Evolutionary conservation across 2,888 invertebrate species (phyloP), one percentile per base, ranked within the genome.

Genomic region (Cactoblastis cactorum): DNA sequence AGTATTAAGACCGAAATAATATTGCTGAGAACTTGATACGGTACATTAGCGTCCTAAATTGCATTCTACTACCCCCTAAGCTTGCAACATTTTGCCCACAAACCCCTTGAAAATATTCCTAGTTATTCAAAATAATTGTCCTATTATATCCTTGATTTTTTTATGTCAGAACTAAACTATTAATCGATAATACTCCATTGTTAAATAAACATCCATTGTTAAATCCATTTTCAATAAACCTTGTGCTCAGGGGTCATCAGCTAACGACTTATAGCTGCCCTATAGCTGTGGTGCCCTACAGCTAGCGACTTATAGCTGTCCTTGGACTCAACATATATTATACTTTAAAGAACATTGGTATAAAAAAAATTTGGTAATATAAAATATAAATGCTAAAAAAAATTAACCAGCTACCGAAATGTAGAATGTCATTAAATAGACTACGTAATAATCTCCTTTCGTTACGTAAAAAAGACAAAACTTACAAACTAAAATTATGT

Each of bases 311-410:
- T 15, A 46, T 52, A 65, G 63, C 67, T 69, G 71, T 58, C 58
- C 61, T 65, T 59, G 50, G 52, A 49, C 41, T 67, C 43, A 43
- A 43, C 43, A 73, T 70, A 72, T 69, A 75, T 69, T 77, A 79
- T 66, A 75, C 71, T 65, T 71, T n/a, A 81, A 81, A 82, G 77
- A 82, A 80, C 87, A 88, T 87, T 88, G 88, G 87, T 87, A 87
- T 87, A 75, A 78, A 80, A 81, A 75, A 71, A 86, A 86, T 86
- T 88, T 87, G 86, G 87, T 86, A 84, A 85, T 76, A 76, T n/a
- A 76, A 77, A 75, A 70, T 62, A 74, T 81, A 83, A 77, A 80
- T 76, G 73, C 83, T 85, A 80, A 69, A 32, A 47, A 59, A 65
- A 73, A 57, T 78, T 84, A 83, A 69, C 77, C 77, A 84, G 80